phyloP scores from a whole-genome alignment of 2,888 invertebrate genomes.

The Tenodera sinensis region DNA sequence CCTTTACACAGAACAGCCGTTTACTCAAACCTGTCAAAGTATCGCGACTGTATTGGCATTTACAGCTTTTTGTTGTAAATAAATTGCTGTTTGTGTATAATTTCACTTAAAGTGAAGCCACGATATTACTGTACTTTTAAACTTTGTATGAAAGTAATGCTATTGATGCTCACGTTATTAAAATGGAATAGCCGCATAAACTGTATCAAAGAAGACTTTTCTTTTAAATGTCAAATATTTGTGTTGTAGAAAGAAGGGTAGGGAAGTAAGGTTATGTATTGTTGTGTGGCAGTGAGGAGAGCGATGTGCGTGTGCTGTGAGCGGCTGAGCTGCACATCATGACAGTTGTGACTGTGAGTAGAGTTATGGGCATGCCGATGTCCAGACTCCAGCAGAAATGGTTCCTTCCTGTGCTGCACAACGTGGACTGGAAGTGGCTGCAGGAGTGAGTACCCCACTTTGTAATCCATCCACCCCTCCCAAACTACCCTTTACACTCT shows the following conservation, averaged over 20 bases:
- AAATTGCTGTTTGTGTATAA: too few species aligned
- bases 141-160: too few species aligned
- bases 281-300: constrained; percentile 3
- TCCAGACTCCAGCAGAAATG: neutral
- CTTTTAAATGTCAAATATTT: too few species aligned
- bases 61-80: too few species aligned
- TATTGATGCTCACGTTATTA: too few species aligned
- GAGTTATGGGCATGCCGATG: constrained; percentile 8
- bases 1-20: neutral
- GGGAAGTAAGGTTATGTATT: neutral
- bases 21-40: neutral
- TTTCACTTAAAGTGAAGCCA: too few species aligned
- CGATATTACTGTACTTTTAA: too few species aligned
- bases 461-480: too few species aligned
- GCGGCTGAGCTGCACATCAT: neutral
- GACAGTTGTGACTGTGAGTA: neutral
- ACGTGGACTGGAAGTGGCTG: constrained; percentile 22
- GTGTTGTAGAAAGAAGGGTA: too few species aligned
- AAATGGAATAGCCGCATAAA: too few species aligned
- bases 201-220: too few species aligned
- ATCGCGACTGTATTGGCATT: neutral
- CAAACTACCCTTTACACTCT: too few species aligned
- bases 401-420: neutral
- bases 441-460: constrained; percentile 16
- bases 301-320: neutral